A percentile compares a stretch with the other conserved stretches of the same genome.
Conservation (phyloP, 1,140 invertebrate genomes). For the Drosophila grimshawi region DNA sequence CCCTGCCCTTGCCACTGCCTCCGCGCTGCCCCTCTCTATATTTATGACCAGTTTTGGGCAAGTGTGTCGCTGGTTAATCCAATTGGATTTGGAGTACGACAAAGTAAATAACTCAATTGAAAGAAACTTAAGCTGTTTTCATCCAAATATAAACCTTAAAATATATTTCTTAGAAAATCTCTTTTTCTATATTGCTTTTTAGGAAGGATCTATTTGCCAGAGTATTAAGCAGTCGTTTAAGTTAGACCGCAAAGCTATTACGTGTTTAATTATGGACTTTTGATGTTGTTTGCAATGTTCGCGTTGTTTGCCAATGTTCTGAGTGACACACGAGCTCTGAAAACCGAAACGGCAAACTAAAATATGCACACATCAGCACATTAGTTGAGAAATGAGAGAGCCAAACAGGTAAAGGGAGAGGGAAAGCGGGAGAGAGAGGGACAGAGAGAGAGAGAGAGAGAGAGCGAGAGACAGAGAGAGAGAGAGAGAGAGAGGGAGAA, state of each 20-base stretch:
- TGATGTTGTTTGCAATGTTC: conserved; percentile 47
- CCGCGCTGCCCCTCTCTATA: background rate
- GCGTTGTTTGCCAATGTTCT: conserved; percentile 31
- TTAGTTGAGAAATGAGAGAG: conserved; percentile 8
- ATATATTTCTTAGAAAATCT: too few relatives aligned
- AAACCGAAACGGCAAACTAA: conserved; percentile 25
- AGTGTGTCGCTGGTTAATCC: conserved; percentile 50
- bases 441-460: background rate
- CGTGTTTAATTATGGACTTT: conserved; percentile 48
- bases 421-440: background rate
- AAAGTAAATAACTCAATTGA: conserved; percentile 42
- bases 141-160: too few relatives aligned
- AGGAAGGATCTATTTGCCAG: too few relatives aligned
- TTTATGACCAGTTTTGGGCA: conserved; percentile 31
- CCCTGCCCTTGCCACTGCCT: background rate
- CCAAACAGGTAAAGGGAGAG: too few relatives aligned
- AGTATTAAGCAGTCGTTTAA: too few relatives aligned
- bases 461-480: background rate
- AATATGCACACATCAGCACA: conserved; percentile 61
- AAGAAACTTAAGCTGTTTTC: too few relatives aligned
- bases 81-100: conserved; percentile 28
- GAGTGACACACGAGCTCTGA: conserved; percentile 66
- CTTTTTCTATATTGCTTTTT: too few relatives aligned
- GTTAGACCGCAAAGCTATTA: background rate
- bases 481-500: background rate